Evolutionary conservation across 2,797 vertebrate genomes (phyloP).

Genomic region (Poeciliopsis gracilis): DNA sequence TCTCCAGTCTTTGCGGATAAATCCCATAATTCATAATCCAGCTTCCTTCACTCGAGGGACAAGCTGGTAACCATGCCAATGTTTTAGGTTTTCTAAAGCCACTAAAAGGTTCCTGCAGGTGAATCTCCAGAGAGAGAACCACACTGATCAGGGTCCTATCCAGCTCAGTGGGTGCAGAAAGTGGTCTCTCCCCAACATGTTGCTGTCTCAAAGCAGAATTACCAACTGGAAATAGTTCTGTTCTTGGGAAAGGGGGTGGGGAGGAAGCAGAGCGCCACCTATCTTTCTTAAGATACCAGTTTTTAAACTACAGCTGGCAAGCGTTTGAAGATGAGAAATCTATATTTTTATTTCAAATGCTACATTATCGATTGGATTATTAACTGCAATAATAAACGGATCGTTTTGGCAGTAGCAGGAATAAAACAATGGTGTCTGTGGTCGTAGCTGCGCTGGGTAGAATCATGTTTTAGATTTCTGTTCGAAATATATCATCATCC

Average conservation of each 20-base stretch:
- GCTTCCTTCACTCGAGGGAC: not conserved
- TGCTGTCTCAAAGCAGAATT: not conserved
- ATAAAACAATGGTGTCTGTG: not conserved
- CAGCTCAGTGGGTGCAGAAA: not conserved
- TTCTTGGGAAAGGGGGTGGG: not conserved
- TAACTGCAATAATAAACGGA: not conserved
- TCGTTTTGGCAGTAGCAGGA: not conserved
- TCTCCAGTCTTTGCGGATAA: not conserved
- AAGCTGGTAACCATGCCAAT: not conserved
- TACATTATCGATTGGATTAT: not conserved
- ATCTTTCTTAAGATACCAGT: not conserved
- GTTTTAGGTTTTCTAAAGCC: not conserved
- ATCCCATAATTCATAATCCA: not conserved
- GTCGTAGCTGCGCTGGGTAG: not conserved
- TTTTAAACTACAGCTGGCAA: not conserved
- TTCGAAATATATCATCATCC: not conserved
- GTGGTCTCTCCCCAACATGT: not conserved
- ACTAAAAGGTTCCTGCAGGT: not conserved
- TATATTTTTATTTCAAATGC: not conserved
- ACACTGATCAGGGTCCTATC: not conserved
- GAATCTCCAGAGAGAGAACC: not conserved
- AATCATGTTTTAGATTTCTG: not conserved
- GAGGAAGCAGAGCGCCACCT: not conserved
- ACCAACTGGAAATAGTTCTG: not conserved
- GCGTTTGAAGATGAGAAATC: not conserved